Percentiles rank a stretch among this genome's conserved stretches.
Conservation (phyloP, 2,113 vertebrate species). For the Tapirus terrestris region DNA sequence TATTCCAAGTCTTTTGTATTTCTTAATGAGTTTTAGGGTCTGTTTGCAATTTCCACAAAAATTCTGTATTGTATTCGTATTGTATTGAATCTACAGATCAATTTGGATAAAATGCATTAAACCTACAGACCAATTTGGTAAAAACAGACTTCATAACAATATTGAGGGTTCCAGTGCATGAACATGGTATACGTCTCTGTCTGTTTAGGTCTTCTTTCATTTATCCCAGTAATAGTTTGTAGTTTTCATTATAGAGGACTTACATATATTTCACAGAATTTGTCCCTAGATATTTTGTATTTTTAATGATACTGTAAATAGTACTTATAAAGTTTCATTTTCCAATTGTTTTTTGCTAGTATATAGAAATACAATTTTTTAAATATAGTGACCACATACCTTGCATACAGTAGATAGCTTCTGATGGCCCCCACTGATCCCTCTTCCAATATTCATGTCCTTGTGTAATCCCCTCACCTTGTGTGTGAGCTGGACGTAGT, state of each 20-base stretch:
- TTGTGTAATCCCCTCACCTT: background rate
- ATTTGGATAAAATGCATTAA: background rate
- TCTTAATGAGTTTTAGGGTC: background rate
- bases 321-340: background rate
- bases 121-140: background rate
- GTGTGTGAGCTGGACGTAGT: background rate
- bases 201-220: background rate
- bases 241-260: background rate
- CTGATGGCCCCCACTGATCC: background rate
- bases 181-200: background rate
- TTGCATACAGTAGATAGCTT: background rate
- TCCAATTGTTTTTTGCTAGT: background rate
- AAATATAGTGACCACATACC: background rate
- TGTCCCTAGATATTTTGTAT: background rate
- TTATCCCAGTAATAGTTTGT: background rate
- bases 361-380: background rate
- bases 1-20: too few relatives aligned
- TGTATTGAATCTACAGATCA: background rate
- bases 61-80: background rate
- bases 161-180: background rate
- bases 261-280: background rate
- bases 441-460: background rate
- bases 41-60: background rate
- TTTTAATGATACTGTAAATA: background rate
- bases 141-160: background rate